Evolutionary conservation across 1,140 invertebrate genomes (phyloP).

Genomic region (Procambarus virginalis): DNA sequence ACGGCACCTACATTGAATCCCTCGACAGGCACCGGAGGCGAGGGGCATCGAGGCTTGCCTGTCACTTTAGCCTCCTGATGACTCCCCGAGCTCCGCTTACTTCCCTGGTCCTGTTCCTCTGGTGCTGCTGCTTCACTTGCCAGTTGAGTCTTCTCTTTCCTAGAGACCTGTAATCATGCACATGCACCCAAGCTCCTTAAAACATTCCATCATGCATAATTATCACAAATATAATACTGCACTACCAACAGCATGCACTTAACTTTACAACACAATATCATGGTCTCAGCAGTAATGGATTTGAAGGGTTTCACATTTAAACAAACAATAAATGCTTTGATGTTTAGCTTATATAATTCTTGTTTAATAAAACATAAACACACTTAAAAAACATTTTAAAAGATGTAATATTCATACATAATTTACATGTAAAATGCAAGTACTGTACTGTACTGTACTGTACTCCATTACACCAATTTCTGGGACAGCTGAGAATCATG

Average conservation of each 20-base stretch:
- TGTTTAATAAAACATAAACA: too few species aligned
- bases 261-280: neutral
- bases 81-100: neutral
- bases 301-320: neutral
- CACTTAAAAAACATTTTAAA: neutral
- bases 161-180: constrained; percentile 43
- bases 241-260: neutral
- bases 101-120: neutral
- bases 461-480: neutral
- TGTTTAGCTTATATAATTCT: too few species aligned
- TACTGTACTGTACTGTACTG: neutral
- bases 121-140: neutral
- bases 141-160: neutral
- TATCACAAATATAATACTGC: neutral
- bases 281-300: neutral
- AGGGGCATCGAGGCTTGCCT: neutral
- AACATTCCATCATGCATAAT: neutral
- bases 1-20: neutral
- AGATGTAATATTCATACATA: neutral
- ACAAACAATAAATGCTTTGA: neutral
- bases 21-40: neutral
- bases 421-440: too few species aligned
- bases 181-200: constrained; percentile 18
- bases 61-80: neutral
- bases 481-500: neutral